Percentiles rank a stretch among this genome's conserved stretches.
Conservation (phyloP, 2,113 vertebrate species). For the Danionella cerebrum region DNA sequence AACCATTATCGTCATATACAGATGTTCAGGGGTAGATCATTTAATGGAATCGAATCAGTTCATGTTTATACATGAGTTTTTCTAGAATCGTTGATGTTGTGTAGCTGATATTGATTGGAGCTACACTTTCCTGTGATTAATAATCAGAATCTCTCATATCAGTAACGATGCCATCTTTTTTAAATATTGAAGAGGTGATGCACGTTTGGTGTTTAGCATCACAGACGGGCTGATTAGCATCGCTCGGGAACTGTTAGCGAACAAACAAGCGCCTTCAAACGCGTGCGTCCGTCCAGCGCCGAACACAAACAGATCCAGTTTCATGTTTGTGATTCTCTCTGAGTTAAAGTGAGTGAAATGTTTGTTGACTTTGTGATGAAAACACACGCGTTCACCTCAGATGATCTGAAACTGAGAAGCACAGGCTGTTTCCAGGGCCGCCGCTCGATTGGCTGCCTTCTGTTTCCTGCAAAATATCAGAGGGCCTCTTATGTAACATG, state of each 20-base stretch:
- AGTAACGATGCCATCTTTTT: no score
- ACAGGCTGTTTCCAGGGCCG: neutral
- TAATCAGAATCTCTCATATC: no score
- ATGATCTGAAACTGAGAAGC: neutral
- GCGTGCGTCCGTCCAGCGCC: neutral
- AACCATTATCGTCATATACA: no score
- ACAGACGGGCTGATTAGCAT: slow-evolving; percentile 31
- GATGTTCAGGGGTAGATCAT: no score
- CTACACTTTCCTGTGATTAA: no score
- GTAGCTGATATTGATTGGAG: no score
- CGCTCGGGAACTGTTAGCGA: neutral
- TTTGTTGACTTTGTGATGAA: slow-evolving; percentile 7
- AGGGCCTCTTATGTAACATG: neutral
- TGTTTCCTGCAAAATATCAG: neutral
- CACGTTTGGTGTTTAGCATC: neutral
- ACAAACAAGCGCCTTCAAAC: slow-evolving; percentile 4
- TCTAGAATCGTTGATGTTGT: no score
- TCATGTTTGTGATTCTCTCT: slow-evolving; percentile 15
- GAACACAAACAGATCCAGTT: slow-evolving; percentile 23
- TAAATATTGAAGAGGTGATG: no score
- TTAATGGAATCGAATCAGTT: no score
- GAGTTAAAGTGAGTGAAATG: slow-evolving; percentile 21
- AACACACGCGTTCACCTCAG: neutral
- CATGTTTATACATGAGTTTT: no score
- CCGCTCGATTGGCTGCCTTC: neutral